Evolutionary conservation across 1,140 invertebrate genomes (phyloP).

Genomic region (Sipha flava): DNA sequence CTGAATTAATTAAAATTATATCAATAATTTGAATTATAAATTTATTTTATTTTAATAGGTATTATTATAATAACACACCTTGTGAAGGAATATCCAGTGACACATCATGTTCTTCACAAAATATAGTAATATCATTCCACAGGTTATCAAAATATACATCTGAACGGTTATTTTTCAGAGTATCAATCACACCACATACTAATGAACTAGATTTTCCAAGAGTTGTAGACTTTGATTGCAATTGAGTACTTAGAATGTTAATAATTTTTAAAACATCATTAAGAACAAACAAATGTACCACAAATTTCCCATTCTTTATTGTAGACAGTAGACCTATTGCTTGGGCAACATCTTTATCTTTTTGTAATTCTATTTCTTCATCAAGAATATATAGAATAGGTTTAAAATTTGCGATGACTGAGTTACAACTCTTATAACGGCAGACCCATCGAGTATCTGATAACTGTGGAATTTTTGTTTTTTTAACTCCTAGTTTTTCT

Average conservation of each 20-base stretch:
- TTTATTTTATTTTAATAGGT: too few relatives aligned
- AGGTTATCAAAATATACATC: too few relatives aligned
- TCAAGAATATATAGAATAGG: not conserved
- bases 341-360: not conserved
- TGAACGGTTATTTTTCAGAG: too few relatives aligned
- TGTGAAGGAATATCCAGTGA: too few relatives aligned
- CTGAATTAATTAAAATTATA: too few relatives aligned
- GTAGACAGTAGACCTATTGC: not conserved
- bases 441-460: not conserved
- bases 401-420: not conserved
- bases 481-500: not conserved
- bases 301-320: not conserved
- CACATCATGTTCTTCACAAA: too few relatives aligned
- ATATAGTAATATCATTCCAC: too few relatives aligned
- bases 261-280: not conserved
- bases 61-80: too few relatives aligned
- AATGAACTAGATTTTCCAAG: too few relatives aligned
- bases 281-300: not conserved
- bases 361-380: not conserved
- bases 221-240: too few relatives aligned
- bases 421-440: not conserved
- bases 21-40: too few relatives aligned
- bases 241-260: not conserved
- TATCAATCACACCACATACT: too few relatives aligned
- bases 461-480: not conserved